Evolutionary conservation across 2,888 invertebrate genomes (phyloP), one percentile per base, ranked within the genome.

Genomic region (Tetranychus piercei): DNA sequence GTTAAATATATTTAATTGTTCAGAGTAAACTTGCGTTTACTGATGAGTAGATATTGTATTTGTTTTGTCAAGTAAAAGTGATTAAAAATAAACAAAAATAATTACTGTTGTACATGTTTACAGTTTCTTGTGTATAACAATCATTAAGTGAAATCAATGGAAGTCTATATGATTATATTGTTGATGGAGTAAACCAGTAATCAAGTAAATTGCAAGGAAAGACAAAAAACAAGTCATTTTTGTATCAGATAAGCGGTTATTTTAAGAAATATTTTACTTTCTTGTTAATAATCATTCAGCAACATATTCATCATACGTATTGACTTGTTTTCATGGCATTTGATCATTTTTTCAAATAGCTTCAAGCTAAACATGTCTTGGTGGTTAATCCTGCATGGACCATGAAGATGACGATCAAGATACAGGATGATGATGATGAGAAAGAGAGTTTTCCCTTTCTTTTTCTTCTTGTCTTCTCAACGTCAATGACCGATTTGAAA

Each of bases 391-490:
- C 55, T 55, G 55, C 55, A 55, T 55, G 55, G 55, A 55, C 55
- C 55, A 55, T 55, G 67, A 67, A 67, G 67, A 67, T n/a, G 23
- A 22, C 9, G 67, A 22, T 8, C 18, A 69, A 69, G 69, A 69
- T 69, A 23, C 34, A 69, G 34, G 22, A 11, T 20, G 34, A 69
- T 23, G 23, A 69, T 18, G 69, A 69, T 69, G 69, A 20, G 34
- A 23, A 69, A 69, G 20, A 69, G 34, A 69, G 69, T 69, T 11
- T 20, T 22, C 34, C 69, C 22, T 23, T 69, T 69, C 20, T 69
- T 22, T 34, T 34, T 34, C 34, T 34, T 34, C 34, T 34, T 34
- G 34, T 34, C 34, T 34, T 34, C 34, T 34, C 11, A 23, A 69
- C 69, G 34, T 23, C 34, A 69, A 69, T 69, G 55, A 55, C 55